Evolutionary conservation across 2,888 invertebrate species (phyloP), one percentile per base, ranked within the genome.

Genomic region (Nymphalis c-album): DNA sequence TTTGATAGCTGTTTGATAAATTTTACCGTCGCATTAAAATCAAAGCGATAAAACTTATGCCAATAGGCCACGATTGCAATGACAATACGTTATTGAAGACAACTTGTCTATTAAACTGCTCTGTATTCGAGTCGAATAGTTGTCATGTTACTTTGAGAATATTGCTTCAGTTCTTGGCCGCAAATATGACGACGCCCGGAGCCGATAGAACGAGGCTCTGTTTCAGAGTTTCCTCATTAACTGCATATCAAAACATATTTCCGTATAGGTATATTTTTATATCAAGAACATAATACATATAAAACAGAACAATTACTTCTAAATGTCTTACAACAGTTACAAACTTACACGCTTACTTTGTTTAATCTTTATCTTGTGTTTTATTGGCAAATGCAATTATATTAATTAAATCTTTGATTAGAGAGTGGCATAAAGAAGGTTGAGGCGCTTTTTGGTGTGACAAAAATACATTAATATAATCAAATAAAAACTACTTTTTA

Each of bases 61-160:
- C 31, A 55, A 55, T 31, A 60, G 60, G 31, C 64, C 60, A 51
- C 53, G 47, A 60, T 60, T 47, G 60, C 68, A 63, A 66, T 73
- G 35, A 59, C 31, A 60, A 68, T 60, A 71, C 66, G 70, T 59
- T 62, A 70, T 61, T 65, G 62, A 63, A 60, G 68, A 69, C 61
- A 53, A 59, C 51, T 58, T 60, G 63, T 67, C 64, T 69, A 73
- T 72, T 64, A 70, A 73, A 76, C 83, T 84, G 79, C 78, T 88
- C 80, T 81, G 87, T 88, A 88, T 88, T 86, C 88, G 79, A 77
- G 80, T 68, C 72, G 83, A 81, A 81, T 80, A 83, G 83, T 84
- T 86, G 81, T 85, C 84, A 84, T 81, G 84, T 68, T 86, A 80
- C 79, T 77, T 80, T 75, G 71, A 69, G 85, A 85, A 88, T 86